Evolutionary conservation across 2,797 vertebrate species (phyloP).

Genomic region (Mus spretus): DNA sequence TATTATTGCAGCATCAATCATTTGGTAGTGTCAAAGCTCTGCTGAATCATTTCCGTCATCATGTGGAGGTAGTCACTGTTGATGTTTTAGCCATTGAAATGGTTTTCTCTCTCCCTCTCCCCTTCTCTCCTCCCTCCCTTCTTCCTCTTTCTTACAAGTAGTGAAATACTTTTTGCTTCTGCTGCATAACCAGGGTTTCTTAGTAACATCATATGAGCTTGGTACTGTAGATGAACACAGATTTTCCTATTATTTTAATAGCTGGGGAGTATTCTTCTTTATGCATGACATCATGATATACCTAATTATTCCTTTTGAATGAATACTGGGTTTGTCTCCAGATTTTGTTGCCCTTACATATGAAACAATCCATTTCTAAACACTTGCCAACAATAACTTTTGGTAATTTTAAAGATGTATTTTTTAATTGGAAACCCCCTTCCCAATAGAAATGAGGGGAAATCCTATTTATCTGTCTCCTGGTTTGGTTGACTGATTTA

Average conservation of each 20-base stretch:
- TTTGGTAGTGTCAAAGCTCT: background rate
- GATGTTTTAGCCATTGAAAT: background rate
- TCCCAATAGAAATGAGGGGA: background rate
- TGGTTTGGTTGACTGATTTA: background rate
- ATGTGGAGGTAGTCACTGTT: background rate
- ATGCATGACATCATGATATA: background rate
- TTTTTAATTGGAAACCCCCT: slow-evolving; percentile 15
- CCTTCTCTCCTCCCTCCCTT: background rate
- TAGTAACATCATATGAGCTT: background rate
- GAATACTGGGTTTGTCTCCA: slow-evolving; percentile 4
- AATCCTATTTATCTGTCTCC: background rate
- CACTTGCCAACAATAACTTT: background rate
- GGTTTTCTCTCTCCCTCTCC: background rate
- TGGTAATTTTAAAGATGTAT: background rate
- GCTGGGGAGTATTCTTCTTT: background rate
- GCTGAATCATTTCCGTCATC: background rate
- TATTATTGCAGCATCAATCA: slow-evolving; percentile 42
- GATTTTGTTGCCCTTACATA: background rate
- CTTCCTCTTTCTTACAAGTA: background rate
- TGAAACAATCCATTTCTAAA: slow-evolving; percentile 18
- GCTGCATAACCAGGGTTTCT: background rate
- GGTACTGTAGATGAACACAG: background rate
- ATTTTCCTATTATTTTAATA: background rate
- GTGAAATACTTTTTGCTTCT: background rate
- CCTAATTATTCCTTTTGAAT: background rate